Evolutionary conservation across 2,113 vertebrate species (phyloP).

Genomic region (Nothobranchius kuhntae): DNA sequence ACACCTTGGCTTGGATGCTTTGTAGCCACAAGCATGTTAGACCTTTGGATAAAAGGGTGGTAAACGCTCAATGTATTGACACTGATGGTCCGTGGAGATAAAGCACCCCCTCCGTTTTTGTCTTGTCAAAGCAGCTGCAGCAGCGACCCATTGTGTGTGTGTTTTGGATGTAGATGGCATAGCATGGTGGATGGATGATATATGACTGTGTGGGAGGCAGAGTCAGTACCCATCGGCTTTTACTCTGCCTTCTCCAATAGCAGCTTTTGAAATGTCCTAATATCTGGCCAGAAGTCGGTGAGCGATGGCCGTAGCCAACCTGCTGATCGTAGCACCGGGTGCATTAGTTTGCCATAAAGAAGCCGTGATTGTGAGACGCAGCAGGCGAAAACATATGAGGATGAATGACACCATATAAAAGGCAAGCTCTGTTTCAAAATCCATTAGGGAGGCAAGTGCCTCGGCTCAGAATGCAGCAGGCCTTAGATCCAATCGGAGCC

Average conservation of each 20-base stretch:
- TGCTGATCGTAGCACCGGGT: conserved; percentile 72
- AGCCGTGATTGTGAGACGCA: conserved; percentile 66
- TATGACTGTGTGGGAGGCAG: conserved; percentile 55
- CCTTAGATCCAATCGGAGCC: conserved; percentile 35
- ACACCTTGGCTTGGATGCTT: conserved; percentile 2
- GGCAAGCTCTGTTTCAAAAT: conserved; percentile 70
- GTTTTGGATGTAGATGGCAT: conserved; percentile 21
- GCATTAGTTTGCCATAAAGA: conserved; percentile 76
- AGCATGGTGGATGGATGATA: conserved; percentile 42
- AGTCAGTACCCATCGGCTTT: conserved; percentile 41
- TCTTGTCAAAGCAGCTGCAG: conserved; percentile 37
- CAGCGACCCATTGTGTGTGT: conserved; percentile 3
- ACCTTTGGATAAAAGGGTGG: conserved; percentile 56
- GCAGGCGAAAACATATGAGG: conserved; percentile 72
- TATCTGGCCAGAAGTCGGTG: conserved; percentile 45
- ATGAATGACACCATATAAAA: conserved; percentile 75
- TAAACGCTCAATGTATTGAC: conserved; percentile 57
- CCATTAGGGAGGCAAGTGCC: conserved; percentile 61
- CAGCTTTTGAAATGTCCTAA: conserved; percentile 51
- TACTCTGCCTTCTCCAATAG: conserved; percentile 31
- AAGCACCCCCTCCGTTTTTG: conserved; percentile 44
- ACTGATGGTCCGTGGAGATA: conserved; percentile 50
- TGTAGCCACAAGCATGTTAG: conserved; percentile 28
- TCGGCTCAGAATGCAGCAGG: conserved; percentile 28
- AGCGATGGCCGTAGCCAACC: conserved; percentile 60